Conservation (phyloP, 2,113 vertebrate genomes). For the Dolichotis patagonum region DNA sequence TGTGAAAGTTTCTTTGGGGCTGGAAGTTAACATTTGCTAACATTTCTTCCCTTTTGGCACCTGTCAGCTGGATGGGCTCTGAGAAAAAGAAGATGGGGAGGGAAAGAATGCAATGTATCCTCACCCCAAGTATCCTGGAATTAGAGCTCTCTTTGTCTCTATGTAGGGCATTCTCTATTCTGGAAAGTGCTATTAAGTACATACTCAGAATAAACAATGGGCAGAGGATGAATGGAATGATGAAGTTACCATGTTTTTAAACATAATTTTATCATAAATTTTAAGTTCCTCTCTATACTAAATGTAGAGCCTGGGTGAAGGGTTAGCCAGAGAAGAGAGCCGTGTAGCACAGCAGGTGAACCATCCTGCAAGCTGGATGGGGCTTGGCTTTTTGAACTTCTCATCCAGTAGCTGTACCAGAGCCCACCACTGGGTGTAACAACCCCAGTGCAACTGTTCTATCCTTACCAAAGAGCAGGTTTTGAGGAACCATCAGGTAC, state of each 20-base stretch:
- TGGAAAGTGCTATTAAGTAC: slow-evolving; percentile 64
- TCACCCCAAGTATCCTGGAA: neutral
- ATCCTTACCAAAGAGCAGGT: slow-evolving; percentile 16
- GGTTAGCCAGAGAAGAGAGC: slow-evolving; percentile 14
- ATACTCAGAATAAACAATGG: slow-evolving; percentile 66
- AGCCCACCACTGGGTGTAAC: neutral
- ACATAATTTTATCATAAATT: slow-evolving; percentile 57
- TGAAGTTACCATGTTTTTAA: slow-evolving; percentile 37
- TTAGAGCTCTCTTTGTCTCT: slow-evolving; percentile 67
- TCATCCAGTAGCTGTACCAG: neutral
- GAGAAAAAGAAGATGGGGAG: slow-evolving; percentile 71
- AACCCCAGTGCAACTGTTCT: neutral
- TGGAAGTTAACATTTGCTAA: slow-evolving; percentile 80
- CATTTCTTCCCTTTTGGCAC: slow-evolving; percentile 79
- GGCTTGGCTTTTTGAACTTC: slow-evolving; percentile 45
- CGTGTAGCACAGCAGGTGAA: slow-evolving; percentile 38
- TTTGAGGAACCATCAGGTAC: slow-evolving; percentile 38
- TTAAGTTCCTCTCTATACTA: slow-evolving; percentile 56
- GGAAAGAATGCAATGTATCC: slow-evolving; percentile 59
- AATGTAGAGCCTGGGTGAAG: slow-evolving; percentile 35
- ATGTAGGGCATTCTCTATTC: slow-evolving; percentile 48
- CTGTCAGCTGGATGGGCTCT: slow-evolving; percentile 74
- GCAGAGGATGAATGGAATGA: slow-evolving; percentile 60
- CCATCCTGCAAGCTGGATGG: neutral
- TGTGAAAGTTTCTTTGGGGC: slow-evolving; percentile 78